These are phyloP conservation scores for Bostrychus sinensis DNA, from an alignment of 2,113 vertebrate genomes.

Conservation along the genomic window DNA sequence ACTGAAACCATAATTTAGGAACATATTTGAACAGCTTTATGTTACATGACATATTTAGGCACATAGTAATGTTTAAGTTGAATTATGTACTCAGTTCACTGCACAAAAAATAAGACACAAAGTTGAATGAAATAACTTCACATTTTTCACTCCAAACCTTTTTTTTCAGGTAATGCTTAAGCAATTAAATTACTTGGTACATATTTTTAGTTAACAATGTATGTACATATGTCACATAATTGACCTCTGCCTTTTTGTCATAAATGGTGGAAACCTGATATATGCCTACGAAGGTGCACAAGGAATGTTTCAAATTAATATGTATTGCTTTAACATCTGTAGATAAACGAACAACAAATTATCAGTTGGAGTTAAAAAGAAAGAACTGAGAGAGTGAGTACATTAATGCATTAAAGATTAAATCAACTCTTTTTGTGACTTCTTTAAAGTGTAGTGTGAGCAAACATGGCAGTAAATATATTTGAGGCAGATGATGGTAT, in stretches of 20 bases:
- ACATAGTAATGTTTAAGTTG: constrained; percentile 27
- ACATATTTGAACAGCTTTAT: constrained; percentile 46
- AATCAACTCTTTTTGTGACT: constrained; percentile 2
- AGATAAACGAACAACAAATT: neutral
- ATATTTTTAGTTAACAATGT: too few relatives aligned
- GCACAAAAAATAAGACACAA: constrained; percentile 32
- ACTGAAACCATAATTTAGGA: constrained; percentile 45
- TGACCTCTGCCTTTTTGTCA: neutral
- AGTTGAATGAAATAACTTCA: constrained; percentile 22
- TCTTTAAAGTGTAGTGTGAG: constrained; percentile 15
- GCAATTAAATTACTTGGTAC: too few relatives aligned
- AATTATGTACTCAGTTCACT: constrained; percentile 31
- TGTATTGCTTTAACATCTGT: neutral
- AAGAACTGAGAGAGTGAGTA: neutral
- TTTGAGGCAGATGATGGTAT: constrained; percentile 21
- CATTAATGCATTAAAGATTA: neutral
- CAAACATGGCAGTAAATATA: constrained; percentile 26
- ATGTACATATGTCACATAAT: neutral
- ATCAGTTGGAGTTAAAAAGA: too few relatives aligned
- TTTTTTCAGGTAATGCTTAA: too few relatives aligned
- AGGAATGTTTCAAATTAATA: constrained; percentile 5
- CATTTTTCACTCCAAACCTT: neutral
- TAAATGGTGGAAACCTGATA: too few relatives aligned
- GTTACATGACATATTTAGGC: constrained; percentile 47
- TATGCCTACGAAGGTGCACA: neutral